These are phyloP conservation scores for Drosophila kambysellisi DNA, from an alignment of 2,888 invertebrate species.

Conservation along the genomic window DNA sequence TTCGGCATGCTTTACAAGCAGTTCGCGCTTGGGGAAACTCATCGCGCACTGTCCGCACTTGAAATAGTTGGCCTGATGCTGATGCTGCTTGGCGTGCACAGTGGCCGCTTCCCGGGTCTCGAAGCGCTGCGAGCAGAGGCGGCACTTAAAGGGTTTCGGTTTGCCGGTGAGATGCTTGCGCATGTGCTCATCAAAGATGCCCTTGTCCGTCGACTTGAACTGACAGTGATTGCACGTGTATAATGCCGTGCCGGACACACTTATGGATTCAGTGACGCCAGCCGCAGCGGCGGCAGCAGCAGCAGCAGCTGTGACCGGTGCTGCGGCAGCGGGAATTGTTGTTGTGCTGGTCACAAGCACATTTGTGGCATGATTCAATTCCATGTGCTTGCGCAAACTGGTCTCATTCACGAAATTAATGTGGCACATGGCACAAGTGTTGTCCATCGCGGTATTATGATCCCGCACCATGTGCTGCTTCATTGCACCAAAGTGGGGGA, in stretches of 20 bases:
- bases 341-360: constrained; percentile 83
- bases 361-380: constrained; percentile 84
- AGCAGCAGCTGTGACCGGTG: constrained; percentile 67
- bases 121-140: constrained; percentile 85
- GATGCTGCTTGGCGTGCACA: constrained; percentile 85
- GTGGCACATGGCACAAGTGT: constrained; percentile 84
- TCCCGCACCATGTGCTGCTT: constrained; percentile 85
- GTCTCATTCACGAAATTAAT: constrained; percentile 84
- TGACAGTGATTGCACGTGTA: constrained; percentile 85
- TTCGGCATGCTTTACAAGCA: constrained; percentile 85
- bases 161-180: constrained; percentile 83
- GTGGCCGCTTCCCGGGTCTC: constrained; percentile 85
- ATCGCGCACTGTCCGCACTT: constrained; percentile 85
- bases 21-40: constrained; percentile 84
- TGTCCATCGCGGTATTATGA: constrained; percentile 84
- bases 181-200: constrained; percentile 84
- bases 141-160: constrained; percentile 85
- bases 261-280: constrained; percentile 50
- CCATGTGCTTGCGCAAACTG: constrained; percentile 85
- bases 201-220: constrained; percentile 84
- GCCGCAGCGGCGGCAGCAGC: constrained; percentile 71
- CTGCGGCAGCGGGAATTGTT: constrained; percentile 81
- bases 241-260: constrained; percentile 65
- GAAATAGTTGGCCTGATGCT: constrained; percentile 85
- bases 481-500: constrained; percentile 83